Conservation (phyloP, 2,888 invertebrate genomes). For the Nymphalis urticae region DNA sequence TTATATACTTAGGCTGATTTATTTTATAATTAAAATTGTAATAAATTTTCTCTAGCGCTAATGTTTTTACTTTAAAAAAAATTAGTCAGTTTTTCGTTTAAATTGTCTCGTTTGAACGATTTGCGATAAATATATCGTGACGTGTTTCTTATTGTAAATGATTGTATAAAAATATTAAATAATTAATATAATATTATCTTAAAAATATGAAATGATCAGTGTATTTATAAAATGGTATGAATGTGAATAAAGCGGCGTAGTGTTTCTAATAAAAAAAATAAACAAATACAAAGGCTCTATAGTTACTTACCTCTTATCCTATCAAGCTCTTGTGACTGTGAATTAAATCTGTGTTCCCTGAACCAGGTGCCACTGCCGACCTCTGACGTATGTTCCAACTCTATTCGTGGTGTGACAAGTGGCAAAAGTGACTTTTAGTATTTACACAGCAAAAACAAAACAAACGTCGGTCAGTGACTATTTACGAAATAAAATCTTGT, state of each 20-base stretch:
- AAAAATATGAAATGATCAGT: background rate
- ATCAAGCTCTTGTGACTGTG: conserved; percentile 83
- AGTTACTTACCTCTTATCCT: conserved; percentile 72
- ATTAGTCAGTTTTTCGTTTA: too few relatives aligned
- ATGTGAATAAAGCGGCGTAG: conserved; percentile 21
- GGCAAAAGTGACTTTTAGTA: conserved; percentile 69
- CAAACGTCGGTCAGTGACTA: conserved; percentile 53
- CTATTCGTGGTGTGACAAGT: conserved; percentile 76
- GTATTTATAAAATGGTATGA: conserved; percentile 8
- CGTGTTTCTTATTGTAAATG: too few relatives aligned
- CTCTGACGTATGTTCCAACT: conserved; percentile 80
- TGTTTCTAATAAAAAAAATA: conserved; percentile 4
- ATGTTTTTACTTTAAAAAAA: too few relatives aligned
- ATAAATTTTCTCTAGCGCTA: too few relatives aligned
- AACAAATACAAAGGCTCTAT: conserved; percentile 10
- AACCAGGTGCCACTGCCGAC: conserved; percentile 83
- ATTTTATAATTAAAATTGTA: background rate
- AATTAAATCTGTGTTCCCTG: conserved; percentile 85
- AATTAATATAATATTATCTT: background rate
- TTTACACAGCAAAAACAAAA: conserved; percentile 79
- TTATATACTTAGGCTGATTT: background rate
- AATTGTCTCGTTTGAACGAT: too few relatives aligned
- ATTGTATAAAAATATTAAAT: too few relatives aligned
- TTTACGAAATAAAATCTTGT: conserved; percentile 38
- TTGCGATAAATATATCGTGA: too few relatives aligned